Evolutionary conservation across 2,113 vertebrate genomes (phyloP).

Genomic region (Stercorarius parasiticus): DNA sequence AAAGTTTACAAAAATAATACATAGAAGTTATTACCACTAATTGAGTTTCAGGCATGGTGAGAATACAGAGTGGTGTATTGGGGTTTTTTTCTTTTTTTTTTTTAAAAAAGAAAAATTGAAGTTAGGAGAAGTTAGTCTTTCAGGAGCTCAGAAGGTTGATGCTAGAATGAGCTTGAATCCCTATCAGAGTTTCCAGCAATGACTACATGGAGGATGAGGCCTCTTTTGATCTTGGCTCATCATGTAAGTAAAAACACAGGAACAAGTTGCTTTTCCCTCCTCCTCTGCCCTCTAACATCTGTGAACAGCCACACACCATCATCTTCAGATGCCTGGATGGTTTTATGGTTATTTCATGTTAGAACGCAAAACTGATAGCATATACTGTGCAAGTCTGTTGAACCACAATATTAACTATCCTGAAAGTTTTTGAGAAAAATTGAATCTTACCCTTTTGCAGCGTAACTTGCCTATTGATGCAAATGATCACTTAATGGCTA

Average conservation of each 20-base stretch:
- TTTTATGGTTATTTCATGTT: background rate
- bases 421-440: background rate
- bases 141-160: background rate
- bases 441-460: background rate
- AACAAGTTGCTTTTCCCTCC: background rate
- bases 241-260: background rate
- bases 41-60: background rate
- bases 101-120: background rate
- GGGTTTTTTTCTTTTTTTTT: background rate
- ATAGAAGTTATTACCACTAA: background rate
- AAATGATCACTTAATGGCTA: conserved; percentile 29
- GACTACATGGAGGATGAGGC: background rate
- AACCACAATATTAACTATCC: background rate
- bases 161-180: background rate
- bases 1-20: background rate
- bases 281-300: background rate
- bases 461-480: background rate
- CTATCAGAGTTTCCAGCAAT: background rate
- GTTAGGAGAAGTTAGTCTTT: background rate
- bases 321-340: background rate
- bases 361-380: background rate
- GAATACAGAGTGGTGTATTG: background rate
- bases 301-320: background rate
- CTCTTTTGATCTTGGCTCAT: background rate
- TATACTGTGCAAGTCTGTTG: background rate